phyloP scores from a whole-genome alignment of 2,797 vertebrate genomes.

The Caiman crocodilus region DNA sequence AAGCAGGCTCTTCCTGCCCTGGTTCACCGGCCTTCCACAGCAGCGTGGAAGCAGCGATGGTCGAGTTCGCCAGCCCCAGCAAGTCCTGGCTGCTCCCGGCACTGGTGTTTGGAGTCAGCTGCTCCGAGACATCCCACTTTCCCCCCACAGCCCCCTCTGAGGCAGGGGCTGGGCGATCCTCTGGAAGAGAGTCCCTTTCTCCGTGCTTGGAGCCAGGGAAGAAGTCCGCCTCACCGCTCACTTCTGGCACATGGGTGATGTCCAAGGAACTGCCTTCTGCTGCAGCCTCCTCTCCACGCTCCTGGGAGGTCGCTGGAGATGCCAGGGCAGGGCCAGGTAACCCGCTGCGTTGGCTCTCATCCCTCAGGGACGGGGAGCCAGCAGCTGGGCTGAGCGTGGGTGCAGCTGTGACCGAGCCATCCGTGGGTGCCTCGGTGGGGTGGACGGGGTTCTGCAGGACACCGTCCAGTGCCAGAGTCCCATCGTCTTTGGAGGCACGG shows the following conservation, averaged over 20 bases:
- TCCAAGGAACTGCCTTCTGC: neutral
- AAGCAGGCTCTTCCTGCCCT: neutral
- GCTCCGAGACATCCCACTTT: conserved; percentile 53
- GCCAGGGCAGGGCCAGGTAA: neutral
- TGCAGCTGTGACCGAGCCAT: too few species aligned
- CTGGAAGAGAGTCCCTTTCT: neutral
- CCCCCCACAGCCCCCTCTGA: neutral
- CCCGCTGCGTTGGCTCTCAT: neutral
- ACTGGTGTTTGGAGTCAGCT: neutral
- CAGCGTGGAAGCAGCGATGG: conserved; percentile 20
- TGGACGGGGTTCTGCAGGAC: conserved; percentile 40
- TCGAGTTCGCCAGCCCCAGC: neutral
- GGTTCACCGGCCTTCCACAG: neutral
- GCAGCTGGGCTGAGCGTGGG: too few species aligned
- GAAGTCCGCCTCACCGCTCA: neutral
- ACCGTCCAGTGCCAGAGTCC: neutral
- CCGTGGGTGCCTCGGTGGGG: neutral
- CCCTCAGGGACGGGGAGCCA: neutral
- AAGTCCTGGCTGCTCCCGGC: neutral
- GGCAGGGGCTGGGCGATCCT: neutral
- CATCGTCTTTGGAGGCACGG: neutral
- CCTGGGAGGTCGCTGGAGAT: neutral
- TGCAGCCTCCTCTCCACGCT: neutral
- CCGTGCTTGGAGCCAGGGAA: neutral
- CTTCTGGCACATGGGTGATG: neutral